A percentile compares a stretch with the other conserved stretches of the same genome.
phyloP scores from a whole-genome alignment of 2,888 invertebrate genomes.

The Automeris io region DNA sequence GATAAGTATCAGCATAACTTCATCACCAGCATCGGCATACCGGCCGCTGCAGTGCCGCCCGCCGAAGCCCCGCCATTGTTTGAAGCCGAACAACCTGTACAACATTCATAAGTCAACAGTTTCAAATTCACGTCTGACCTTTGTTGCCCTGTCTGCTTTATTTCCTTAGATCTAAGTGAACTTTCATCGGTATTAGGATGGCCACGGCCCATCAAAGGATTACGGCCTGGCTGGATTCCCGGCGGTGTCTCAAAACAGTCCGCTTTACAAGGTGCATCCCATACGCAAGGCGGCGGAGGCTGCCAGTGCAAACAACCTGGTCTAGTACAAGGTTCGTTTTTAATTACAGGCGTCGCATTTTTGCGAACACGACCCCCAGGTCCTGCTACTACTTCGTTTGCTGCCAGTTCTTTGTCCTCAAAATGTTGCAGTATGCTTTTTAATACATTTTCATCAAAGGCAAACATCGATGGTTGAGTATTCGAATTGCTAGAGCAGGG shows the following conservation, averaged over 20 bases:
- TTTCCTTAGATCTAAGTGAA: constrained; percentile 5
- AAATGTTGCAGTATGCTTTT: constrained; percentile 39
- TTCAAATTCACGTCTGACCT: constrained; percentile 30
- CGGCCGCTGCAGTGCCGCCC: constrained; percentile 37
- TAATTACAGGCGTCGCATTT: constrained; percentile 21
- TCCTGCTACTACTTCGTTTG: constrained; percentile 26
- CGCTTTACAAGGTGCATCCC: constrained; percentile 62
- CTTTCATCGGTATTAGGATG: constrained; percentile 6
- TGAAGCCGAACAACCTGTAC: constrained; percentile 52
- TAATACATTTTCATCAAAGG: constrained; percentile 43
- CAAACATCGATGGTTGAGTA: constrained; percentile 28
- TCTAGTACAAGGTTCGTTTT: constrained; percentile 50
- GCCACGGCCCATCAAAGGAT: constrained; percentile 31
- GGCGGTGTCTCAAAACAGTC: constrained; percentile 57
- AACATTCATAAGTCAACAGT: constrained; percentile 46
- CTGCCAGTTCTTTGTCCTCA: constrained; percentile 33
- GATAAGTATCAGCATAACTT: constrained; percentile 45
- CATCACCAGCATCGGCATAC: constrained; percentile 59
- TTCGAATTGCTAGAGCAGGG: constrained; percentile 12
- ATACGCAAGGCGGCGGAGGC: constrained; percentile 60
- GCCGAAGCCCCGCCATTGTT: constrained; percentile 31
- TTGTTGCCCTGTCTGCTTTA: constrained; percentile 8
- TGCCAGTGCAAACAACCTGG: constrained; percentile 57
- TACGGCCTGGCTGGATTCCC: constrained; percentile 46
- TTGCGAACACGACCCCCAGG: constrained; percentile 35